Percentiles rank a stretch among this genome's conserved stretches.
These are phyloP conservation scores for Columba guinea DNA, from an alignment of 2,797 vertebrate species.

Conservation along the genomic window DNA sequence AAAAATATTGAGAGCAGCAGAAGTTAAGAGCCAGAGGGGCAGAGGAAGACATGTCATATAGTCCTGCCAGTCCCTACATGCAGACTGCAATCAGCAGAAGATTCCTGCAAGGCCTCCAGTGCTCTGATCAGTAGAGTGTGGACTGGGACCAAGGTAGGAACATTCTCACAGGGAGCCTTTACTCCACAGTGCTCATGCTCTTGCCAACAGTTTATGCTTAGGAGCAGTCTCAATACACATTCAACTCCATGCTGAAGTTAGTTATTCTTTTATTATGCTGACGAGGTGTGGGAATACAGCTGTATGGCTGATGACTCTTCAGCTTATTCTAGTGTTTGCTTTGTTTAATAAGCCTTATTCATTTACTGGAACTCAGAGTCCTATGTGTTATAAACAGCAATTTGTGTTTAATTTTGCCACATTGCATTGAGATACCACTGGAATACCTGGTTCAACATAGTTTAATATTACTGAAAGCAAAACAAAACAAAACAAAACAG, in stretches of 20 bases:
- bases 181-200: neutral
- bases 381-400: neutral
- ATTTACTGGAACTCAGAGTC: neutral
- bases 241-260: neutral
- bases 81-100: neutral
- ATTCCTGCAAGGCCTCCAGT: neutral
- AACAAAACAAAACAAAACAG: neutral
- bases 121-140: neutral
- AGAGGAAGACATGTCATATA: fast-evolving
- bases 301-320: neutral
- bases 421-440: neutral
- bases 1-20: neutral
- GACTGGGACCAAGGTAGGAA: neutral
- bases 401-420: neutral
- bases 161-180: neutral
- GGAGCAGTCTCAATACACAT: neutral
- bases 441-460: neutral
- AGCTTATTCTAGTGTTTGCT: neutral
- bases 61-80: neutral
- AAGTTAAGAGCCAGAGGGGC: neutral
- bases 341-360: neutral
- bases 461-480: neutral
- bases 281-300: neutral
- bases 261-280: neutral
- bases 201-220: neutral